Base-by-base conservation (phyloP, 1,140 invertebrate genomes). In the Drosophila sechellia region DNA sequence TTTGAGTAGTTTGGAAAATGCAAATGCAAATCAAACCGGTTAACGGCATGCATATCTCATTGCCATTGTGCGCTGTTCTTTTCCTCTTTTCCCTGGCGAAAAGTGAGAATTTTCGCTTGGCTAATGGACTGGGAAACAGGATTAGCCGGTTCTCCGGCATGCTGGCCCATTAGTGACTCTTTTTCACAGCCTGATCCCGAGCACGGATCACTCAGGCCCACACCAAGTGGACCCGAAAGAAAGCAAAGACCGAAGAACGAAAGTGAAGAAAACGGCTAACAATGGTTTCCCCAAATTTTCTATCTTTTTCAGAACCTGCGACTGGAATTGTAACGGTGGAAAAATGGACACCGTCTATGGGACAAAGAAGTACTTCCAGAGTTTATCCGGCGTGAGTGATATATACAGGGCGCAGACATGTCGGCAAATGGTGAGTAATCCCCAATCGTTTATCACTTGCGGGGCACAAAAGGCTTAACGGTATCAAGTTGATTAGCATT, bases 281-380 rank as follows among this genome's bases (percentile, higher is more conserved):
- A 78, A 72, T 54, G 31, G 22, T 43, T 12, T 11, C 13, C 52
- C 39, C 3, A 46, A 74, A 50, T 37, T 11, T 27, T 57, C 11
- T 31, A 64, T 17, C 57, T 35, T 73, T 73, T 85, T 8, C 49
- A 85, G 81, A 60, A 42, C 52, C 77, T 55, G 61, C 34, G 27
- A 69, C 45, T n/a, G 34, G n/a, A 35, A 37, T 53, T 43, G 46
- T 48, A 75, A 65, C 66, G 46, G 54, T 17, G 27, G 22, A 37
- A 79, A 46, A 6, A 92, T 92, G 90, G 90, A 92, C 53, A 92
- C 90, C 15, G 90, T 92, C 68, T 92, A 92, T 55, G 90, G 90
- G 43, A 92, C 90, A 58, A 92, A 92, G 70, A 92, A 92, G 60
- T 92, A 92, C 55, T 92, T 92, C 50, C 90, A 92, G 46, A 92